Evolutionary conservation across 2,797 vertebrate genomes (phyloP).

Genomic region (Botia kubotai): DNA sequence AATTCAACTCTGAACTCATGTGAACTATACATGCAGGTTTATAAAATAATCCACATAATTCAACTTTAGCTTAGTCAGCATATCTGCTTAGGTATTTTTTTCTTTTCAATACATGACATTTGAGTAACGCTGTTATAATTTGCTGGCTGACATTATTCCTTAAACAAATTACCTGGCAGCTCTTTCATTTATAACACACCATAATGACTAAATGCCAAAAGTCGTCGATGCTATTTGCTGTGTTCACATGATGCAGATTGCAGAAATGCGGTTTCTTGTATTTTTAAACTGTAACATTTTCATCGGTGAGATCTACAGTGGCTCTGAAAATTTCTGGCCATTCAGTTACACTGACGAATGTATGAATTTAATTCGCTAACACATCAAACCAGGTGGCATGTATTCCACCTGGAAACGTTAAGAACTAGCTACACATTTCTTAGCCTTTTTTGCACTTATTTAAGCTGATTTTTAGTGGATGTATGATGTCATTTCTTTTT

Average conservation of each 20-base stretch:
- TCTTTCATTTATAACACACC: neutral
- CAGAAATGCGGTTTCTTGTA: neutral
- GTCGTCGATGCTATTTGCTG: neutral
- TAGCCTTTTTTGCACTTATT: neutral
- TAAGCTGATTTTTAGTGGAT: neutral
- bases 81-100: neutral
- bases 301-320: neutral
- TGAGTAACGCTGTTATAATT: neutral
- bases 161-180: neutral
- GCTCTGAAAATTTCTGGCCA: slow-evolving; percentile 2
- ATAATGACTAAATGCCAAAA: neutral
- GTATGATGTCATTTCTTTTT: neutral
- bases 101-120: slow-evolving; percentile 14
- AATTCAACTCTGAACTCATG: too few species aligned
- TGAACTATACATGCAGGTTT: neutral
- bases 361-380: neutral
- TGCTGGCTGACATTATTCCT: neutral
- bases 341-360: neutral
- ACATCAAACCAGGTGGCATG: neutral
- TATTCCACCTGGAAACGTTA: too few species aligned
- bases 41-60: neutral
- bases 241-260: neutral
- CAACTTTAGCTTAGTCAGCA: neutral
- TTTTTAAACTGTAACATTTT: neutral
- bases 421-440: neutral